These are phyloP conservation scores for Cotesia typhae DNA, from an alignment of 1,140 invertebrate species.

Conservation along the genomic window DNA sequence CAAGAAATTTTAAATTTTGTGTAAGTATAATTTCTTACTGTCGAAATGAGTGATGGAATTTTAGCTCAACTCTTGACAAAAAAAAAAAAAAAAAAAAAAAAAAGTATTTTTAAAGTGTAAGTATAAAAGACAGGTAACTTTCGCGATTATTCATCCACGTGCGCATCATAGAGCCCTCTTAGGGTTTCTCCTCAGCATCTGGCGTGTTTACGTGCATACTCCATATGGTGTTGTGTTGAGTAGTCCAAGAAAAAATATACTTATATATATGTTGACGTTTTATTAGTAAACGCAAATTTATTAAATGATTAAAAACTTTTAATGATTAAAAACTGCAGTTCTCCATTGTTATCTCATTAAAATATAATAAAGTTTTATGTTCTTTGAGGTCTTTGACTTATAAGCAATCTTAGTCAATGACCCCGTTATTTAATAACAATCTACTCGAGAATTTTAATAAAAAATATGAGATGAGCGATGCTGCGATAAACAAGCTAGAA, in stretches of 20 bases:
- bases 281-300: neutral
- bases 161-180: constrained; percentile 14
- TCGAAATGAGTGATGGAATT: too few species aligned
- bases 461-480: constrained; percentile 2
- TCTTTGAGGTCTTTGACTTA: neutral
- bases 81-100: too few species aligned
- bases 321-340: neutral
- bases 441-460: neutral
- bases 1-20: neutral
- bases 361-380: neutral
- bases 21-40: too few species aligned
- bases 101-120: neutral
- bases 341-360: neutral
- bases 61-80: too few species aligned
- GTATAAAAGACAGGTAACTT: constrained; percentile 4
- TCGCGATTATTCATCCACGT: constrained; percentile 27
- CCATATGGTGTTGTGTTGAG: constrained; percentile 3
- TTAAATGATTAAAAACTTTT: constrained; percentile 4
- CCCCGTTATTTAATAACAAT: neutral
- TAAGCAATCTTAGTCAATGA: neutral
- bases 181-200: constrained; percentile 39
- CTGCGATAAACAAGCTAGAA: neutral
- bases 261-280: neutral
- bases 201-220: constrained; percentile 20
- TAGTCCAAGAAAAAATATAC: constrained; percentile 12